phyloP scores from a whole-genome alignment of 2,888 invertebrate genomes.

The Diarsia mendica region DNA sequence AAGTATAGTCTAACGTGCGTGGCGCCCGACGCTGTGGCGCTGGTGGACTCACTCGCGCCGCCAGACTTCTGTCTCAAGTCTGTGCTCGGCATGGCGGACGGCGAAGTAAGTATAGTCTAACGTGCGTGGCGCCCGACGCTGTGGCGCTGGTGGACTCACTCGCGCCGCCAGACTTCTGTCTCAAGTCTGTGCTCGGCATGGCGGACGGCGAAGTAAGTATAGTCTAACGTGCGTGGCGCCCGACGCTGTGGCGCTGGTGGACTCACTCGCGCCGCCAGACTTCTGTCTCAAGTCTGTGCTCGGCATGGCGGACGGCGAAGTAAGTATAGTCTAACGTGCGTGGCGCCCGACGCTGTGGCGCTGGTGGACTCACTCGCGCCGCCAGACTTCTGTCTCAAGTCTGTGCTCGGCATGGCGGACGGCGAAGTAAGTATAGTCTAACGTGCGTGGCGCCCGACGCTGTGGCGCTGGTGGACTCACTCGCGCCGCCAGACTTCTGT shows the following conservation, averaged over 20 bases:
- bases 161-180: constrained; percentile 96
- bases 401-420: constrained; percentile 95
- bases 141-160: constrained; percentile 95
- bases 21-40: constrained; percentile 93
- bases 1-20: no score
- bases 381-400: constrained; percentile 96
- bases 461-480: constrained; percentile 94
- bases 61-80: constrained; percentile 97
- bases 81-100: constrained; percentile 94
- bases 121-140: constrained; percentile 93
- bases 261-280: constrained; percentile 96
- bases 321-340: no score
- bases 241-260: constrained; percentile 94
- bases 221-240: no score
- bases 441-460: constrained; percentile 94
- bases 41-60: constrained; percentile 96
- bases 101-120: no score
- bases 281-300: constrained; percentile 96
- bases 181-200: constrained; percentile 95
- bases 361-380: constrained; percentile 96
- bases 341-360: constrained; percentile 94
- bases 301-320: no score
- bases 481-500: constrained; percentile 97
- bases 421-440: no score
- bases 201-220: no score